Percentiles rank a stretch among this genome's conserved stretches.
Conservation (phyloP, 2,113 vertebrate genomes). For the Delphinus delphis region DNA sequence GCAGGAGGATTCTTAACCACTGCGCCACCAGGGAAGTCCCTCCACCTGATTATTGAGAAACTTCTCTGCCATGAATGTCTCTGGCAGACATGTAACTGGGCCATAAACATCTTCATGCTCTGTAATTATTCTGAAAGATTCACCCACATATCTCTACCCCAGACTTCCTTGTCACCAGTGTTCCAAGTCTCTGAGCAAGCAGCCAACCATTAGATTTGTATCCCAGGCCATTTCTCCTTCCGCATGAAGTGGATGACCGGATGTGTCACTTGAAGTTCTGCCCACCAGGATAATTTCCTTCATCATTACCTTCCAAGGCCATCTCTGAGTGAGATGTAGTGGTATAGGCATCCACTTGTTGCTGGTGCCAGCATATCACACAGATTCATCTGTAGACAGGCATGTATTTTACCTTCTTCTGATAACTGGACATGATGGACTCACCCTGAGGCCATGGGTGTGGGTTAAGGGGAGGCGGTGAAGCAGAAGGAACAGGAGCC, state of each 20-base stretch:
- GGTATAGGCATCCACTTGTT: background rate
- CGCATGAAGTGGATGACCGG: background rate
- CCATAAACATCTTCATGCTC: background rate
- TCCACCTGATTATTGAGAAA: background rate
- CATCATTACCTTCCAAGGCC: background rate
- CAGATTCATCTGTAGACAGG: background rate
- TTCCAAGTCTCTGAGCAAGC: constrained; percentile 8
- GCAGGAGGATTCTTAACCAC: too few species aligned
- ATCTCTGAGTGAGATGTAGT: background rate
- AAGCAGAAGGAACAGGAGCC: background rate
- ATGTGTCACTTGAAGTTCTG: background rate
- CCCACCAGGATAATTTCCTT: background rate
- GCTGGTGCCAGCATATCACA: too few species aligned
- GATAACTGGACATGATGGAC: background rate
- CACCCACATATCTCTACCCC: background rate
- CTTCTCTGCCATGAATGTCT: background rate
- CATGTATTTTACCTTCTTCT: background rate
- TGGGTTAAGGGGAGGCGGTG: background rate
- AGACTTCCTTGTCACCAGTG: background rate
- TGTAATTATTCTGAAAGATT: background rate
- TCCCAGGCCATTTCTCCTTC: background rate
- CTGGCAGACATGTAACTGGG: background rate
- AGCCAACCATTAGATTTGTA: background rate
- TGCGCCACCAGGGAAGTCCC: too few species aligned
- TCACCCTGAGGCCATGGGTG: background rate